Base-by-base conservation (phyloP, 2,888 invertebrate genomes). In the Pachydiplax longipennis region DNA sequence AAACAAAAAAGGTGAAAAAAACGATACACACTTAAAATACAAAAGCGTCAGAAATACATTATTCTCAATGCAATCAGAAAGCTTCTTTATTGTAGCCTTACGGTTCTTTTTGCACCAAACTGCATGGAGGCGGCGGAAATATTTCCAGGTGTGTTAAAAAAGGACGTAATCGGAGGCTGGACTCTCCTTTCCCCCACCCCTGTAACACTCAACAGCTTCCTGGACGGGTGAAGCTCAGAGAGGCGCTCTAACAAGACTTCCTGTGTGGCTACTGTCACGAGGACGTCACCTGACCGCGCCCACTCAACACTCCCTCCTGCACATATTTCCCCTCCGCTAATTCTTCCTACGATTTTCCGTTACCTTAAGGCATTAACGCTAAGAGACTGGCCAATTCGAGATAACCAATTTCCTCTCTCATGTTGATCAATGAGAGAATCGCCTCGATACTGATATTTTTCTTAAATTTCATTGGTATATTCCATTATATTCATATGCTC, bases 271-370 rank as follows among this genome's bases (percentile, higher is more conserved):
- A 37, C 61, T 87, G 87, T 87, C 58, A 83, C 8, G 35, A 31
- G 83, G 13, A 25, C 83, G 83, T 83, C 87, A 87, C 87, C 87
- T 61, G 61, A 61, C 61, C 87, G 83, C 83, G 83, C 83, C 83
- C 83, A 83, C 83, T 31, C 83, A 25, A 35, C n/a, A 31, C 73
- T 25, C 73, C 73, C 25, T 53, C 73, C 25, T 73, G 25, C 73
- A 37, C 37, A 2, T 5, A 37, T 37, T 37, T 73, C 25, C 73
- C 73, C 73, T 73, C 81, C 53, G n/a, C 82, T 22, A 58, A 22
- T 18, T 53, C 82, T 53, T 53, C 82, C 44, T 35, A 22, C 8
- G 48, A 25, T 31, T 35, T n/a, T n/a, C 40, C 48, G n/a, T 53
- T 31, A 31, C 13, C 2, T 65, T 10, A 65, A 65, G 22, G 25